Percentiles rank a stretch among this genome's conserved stretches.
Conservation (phyloP, 2,797 vertebrate genomes). For the Hydrocynus forskahlii region DNA sequence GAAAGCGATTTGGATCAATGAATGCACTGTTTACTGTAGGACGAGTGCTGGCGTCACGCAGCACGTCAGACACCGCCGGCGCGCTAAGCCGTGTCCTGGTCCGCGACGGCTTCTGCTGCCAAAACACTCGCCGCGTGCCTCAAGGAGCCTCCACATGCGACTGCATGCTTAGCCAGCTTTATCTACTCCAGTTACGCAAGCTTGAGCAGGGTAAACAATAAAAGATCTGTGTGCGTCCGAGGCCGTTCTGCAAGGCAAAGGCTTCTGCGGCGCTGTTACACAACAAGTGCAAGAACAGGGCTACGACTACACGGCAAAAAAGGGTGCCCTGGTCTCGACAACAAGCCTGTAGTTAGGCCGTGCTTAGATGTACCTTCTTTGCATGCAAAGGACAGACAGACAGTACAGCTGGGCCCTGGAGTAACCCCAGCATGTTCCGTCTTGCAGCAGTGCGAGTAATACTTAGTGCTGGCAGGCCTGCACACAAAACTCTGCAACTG, state of each 20-base stretch:
- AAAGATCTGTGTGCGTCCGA: not conserved
- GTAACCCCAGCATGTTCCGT: constrained; percentile 43
- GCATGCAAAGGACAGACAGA: constrained; percentile 37
- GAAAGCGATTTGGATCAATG: not conserved
- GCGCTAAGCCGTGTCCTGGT: constrained; percentile 13
- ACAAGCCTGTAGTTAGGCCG: not conserved
- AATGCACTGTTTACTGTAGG: not conserved
- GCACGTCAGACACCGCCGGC: constrained; percentile 16
- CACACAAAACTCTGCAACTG: not conserved
- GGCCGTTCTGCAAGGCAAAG: not conserved
- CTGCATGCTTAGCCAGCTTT: constrained; percentile 1
- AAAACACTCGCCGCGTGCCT: constrained; percentile 8
- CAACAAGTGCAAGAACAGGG: constrained; percentile 6
- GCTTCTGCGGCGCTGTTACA: constrained; percentile 4
- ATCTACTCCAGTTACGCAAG: constrained; percentile 37
- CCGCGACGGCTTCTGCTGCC: constrained; percentile 13
- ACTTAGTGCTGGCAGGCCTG: constrained; percentile 23
- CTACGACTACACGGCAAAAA: not conserved
- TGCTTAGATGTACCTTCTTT: constrained; percentile 39
- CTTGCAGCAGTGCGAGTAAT: constrained; percentile 41
- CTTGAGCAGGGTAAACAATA: constrained; percentile 27
- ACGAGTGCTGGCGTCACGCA: constrained; percentile 26
- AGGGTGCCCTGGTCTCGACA: too few species aligned
- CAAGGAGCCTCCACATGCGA: not conserved
- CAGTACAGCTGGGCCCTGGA: not conserved